These are phyloP conservation scores for Antheraea assamensis DNA, from an alignment of 2,888 invertebrate genomes.

Conservation along the genomic window DNA sequence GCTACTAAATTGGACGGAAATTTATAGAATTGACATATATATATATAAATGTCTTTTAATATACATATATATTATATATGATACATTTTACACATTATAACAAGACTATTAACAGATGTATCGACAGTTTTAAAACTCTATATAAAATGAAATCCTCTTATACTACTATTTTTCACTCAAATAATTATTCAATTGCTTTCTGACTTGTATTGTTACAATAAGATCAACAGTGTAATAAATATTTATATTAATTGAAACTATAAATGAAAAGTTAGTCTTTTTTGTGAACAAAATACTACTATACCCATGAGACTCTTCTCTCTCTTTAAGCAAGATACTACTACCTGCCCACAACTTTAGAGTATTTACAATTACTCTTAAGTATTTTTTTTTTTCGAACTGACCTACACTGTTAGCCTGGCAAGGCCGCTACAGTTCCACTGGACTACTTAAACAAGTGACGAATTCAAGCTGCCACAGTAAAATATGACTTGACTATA, in stretches of 20 bases:
- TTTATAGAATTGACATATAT: not conserved
- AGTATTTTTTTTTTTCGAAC: too few species aligned
- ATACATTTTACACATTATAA: not conserved
- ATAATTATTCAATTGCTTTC: not conserved
- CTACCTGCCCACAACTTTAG: too few species aligned
- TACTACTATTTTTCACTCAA: not conserved
- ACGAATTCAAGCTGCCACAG: too few species aligned
- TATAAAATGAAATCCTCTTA: too few species aligned
- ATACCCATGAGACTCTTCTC: not conserved
- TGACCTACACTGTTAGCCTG: too few species aligned
- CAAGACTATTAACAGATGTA: too few species aligned
- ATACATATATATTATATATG: not conserved
- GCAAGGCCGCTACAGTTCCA: too few species aligned
- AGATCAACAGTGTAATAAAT: not conserved
- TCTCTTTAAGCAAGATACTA: too few species aligned
- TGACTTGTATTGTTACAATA: not conserved
- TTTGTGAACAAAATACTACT: not conserved
- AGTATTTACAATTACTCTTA: too few species aligned
- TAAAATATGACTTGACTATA: not conserved
- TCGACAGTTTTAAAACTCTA: too few species aligned
- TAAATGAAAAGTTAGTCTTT: not conserved
- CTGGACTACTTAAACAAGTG: too few species aligned
- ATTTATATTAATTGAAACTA: not conserved
- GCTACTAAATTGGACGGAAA: slow-evolving; percentile 34
- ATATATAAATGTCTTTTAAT: not conserved